Evolutionary conservation across 2,888 invertebrate genomes (phyloP), one percentile per base, ranked within the genome.

Genomic region (Eumerus sabulonum): DNA sequence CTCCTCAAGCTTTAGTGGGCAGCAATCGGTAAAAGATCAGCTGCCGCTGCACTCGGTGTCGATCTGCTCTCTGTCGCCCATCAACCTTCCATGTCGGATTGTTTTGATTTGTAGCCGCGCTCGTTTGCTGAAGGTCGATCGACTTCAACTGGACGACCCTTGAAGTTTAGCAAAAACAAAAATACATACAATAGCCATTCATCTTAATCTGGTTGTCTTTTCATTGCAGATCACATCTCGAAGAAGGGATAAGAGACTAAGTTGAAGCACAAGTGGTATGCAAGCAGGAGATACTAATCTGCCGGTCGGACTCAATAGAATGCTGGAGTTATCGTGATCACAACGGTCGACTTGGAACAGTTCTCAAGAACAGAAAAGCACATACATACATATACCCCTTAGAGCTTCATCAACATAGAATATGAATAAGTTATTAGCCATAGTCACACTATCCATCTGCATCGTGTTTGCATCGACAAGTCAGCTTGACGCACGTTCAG

Each of bases 391-490:
- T 50, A n/a, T n/a, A n/a, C n/a, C 42, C 27, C 53, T 35, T 53
- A 27, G 9, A 60, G 50, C 27, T 72, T 60, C 62, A 68, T 35
- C 42, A 54, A 19, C 57, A 35, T 42, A 62, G 53, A 79, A 79
- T 70, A 79, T 79, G 79, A 79, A 74, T 79, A 79, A 79, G 64
- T 70, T 79, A 79, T 79, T 79, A 74, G 70, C 70, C 53, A 42
- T 79, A 79, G 79, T 79, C 79, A 79, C 74, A 79, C 79, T 79
- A 70, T 68, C 74, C 59, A 48, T 74, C 47, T 79, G 74, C 64
- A 70, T 79, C 73, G 74, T 74, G 79, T 60, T 70, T 60, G 68
- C 64, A 64, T 79, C 79, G 74, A 64, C 79, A 74, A 79, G 74
- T 70, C 70, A 79, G 64, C 79, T 74, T 79, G 79, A 70, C 74